Base-by-base conservation (phyloP, 2,797 vertebrate genomes). In the Sebastes iracundus region DNA sequence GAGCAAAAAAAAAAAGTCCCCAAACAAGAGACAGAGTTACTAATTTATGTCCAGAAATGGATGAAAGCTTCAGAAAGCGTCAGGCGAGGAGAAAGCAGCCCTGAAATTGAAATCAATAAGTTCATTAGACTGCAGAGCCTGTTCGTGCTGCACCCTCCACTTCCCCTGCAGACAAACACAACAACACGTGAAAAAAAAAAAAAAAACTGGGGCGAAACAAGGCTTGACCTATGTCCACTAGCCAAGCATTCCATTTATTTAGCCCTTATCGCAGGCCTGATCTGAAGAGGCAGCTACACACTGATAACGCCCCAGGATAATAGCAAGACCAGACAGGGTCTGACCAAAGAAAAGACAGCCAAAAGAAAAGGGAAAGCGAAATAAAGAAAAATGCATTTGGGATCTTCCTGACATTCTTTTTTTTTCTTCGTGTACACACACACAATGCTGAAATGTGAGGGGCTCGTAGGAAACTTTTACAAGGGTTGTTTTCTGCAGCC, bases 21-120 rank as follows among this genome's bases (percentile, higher is more conserved):
- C 1, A 14, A 91, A 87, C 84, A 88, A 92, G 86, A 92, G 76
- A 83, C 80, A 86, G 66, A 90, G 90, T 95, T 92, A 94, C 92
- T 94, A 92, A 95, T 94, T 95, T 91, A 95, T 94, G 85, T 88
- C 75, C 75, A 81, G 82, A 90, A 89, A 90, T 86, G 89, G 92
- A 91, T 91, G 87, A 91, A 93, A 90, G 92, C 92, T 87, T 87
- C 83, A 84, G 88, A 83, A 49, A 89, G 85, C 68, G 14, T 92
- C 92, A 93, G 93, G 87, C 79, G 20, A 81, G 38, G 77, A 83
- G 87, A 94, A 82, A 92, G 87, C 85, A 93, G 91, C 77, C 81
- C 95, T 94, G 94, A 92, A 96, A 96, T 97, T 96, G 95, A 97
- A 97, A 97, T 97, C 96, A 97, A 97, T 96, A 96, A 94, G 94